Base-by-base conservation (phyloP, 92 coral and sea anemone species). In the Actinernus sp. region DNA sequence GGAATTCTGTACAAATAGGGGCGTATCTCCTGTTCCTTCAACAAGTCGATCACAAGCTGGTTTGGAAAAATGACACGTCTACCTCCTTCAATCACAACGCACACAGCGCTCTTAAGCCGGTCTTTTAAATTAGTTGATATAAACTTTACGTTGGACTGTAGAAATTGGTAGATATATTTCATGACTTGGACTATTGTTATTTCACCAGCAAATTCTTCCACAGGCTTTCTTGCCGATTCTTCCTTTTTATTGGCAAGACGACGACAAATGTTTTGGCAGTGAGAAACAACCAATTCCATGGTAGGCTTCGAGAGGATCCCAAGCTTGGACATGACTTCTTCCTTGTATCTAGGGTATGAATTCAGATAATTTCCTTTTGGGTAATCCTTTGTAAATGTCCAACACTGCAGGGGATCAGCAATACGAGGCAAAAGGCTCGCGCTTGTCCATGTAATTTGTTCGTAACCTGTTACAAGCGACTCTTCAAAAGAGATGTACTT, bases 1-100 rank as follows among this genome's bases (percentile, higher is more conserved):
- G 87, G 95, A 40, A 71, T 10, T 33, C 65, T 55, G 47, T 65
- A 88, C 54, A 88, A 79, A 53, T 76, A 72, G 2, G 95, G 95
- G 19, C 50, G 44, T 41, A 83, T 78, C 72, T 76, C 87, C 8
- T 45, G 64, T 16, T 45, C 25, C 60, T 52, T 58, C 6, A 27
- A 44, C 23, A 78, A 34, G n/a, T 88, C 79, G 8, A 78, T 55
- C 16, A 79, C 86, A 3, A 73, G 78, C 51, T 88, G 90, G 26
- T 32, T 26, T 10, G 84, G 76, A 34, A 25, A 25, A 16, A 66
- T 70, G 13, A 78, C 40, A 1, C 59, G 63, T 27, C 20, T 57
- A 1, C 93, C 93, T 9, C 50, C 40, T 38, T 87, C 84, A 38
- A 87, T 85, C 8, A 75, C 33, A 20, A 81, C 52, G 66, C 93